A percentile compares a stretch with the other conserved stretches of the same genome.
Evolutionary conservation across 2,113 vertebrate species (phyloP).

Genomic region (Piaya cayana): DNA sequence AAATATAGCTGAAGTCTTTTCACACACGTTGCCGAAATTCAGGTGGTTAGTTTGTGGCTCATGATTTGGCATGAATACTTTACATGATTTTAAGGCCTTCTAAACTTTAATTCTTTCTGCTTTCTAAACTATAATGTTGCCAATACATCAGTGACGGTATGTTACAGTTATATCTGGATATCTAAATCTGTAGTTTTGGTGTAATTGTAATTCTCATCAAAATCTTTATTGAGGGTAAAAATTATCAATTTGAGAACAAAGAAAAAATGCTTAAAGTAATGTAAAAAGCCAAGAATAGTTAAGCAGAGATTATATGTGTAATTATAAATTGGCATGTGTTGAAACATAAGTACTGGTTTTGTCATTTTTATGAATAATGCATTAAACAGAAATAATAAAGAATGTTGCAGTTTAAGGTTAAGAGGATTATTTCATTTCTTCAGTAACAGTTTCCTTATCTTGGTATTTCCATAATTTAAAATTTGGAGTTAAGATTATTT

Average conservation of each 20-base stretch:
- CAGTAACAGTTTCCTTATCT: slow-evolving; percentile 10
- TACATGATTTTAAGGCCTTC: background rate
- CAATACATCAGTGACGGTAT: background rate
- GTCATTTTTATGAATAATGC: slow-evolving; percentile 39
- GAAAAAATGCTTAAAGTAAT: slow-evolving; percentile 8
- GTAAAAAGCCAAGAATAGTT: background rate
- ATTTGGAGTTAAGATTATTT: background rate
- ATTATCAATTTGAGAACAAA: slow-evolving; percentile 21
- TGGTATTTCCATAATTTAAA: background rate
- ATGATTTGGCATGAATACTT: slow-evolving; percentile 28
- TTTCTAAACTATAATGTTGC: background rate
- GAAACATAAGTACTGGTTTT: slow-evolving; percentile 44
- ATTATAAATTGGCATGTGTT: slow-evolving; percentile 36
- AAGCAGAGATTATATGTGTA: slow-evolving; percentile 7
- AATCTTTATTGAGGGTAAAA: slow-evolving; percentile 26
- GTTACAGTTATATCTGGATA: background rate
- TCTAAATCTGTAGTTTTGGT: background rate
- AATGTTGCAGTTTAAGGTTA: slow-evolving; percentile 23
- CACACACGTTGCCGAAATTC: background rate
- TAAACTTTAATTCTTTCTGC: background rate
- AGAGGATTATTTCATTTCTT: slow-evolving; percentile 53
- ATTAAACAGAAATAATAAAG: slow-evolving; percentile 39
- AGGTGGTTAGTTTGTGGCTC: background rate
- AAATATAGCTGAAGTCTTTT: background rate
- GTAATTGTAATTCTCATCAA: background rate